phyloP scores from a whole-genome alignment of 2,113 vertebrate species.

The Zosterops japonicus region DNA sequence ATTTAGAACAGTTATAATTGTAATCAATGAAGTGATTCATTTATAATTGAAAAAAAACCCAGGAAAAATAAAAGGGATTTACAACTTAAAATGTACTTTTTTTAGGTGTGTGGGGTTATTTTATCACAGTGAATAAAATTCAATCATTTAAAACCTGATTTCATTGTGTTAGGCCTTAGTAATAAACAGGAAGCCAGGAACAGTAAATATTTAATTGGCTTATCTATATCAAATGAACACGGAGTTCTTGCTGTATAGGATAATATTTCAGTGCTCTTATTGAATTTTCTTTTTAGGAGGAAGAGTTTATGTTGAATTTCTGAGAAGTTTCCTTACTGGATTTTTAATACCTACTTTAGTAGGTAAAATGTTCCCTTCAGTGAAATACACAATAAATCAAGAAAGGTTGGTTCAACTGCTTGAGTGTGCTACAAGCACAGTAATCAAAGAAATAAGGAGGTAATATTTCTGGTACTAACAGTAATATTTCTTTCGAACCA shows the following conservation, averaged over 20 bases:
- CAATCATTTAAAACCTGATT: conserved; percentile 13
- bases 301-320: conserved; percentile 7
- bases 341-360: conserved; percentile 1
- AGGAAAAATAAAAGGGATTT: neutral
- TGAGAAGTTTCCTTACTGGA: neutral
- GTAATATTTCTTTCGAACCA: neutral
- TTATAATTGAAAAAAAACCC: neutral
- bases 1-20: neutral
- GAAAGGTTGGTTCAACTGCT: neutral
- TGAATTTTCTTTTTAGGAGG: conserved; percentile 10
- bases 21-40: neutral
- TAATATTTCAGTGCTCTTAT: conserved; percentile 7
- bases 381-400: conserved; percentile 37
- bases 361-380: neutral
- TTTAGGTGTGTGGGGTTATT: neutral
- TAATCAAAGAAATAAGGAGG: conserved; percentile 7
- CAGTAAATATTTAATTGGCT: conserved; percentile 61
- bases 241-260: neutral
- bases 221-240: conserved; percentile 26
- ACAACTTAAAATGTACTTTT: neutral
- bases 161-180: neutral
- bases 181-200: conserved; percentile 45
- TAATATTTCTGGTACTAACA: neutral
- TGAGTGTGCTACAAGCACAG: neutral
- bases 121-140: conserved; percentile 1